Base-by-base conservation (phyloP, 2,888 invertebrate genomes). In the Agapostemon virescens region DNA sequence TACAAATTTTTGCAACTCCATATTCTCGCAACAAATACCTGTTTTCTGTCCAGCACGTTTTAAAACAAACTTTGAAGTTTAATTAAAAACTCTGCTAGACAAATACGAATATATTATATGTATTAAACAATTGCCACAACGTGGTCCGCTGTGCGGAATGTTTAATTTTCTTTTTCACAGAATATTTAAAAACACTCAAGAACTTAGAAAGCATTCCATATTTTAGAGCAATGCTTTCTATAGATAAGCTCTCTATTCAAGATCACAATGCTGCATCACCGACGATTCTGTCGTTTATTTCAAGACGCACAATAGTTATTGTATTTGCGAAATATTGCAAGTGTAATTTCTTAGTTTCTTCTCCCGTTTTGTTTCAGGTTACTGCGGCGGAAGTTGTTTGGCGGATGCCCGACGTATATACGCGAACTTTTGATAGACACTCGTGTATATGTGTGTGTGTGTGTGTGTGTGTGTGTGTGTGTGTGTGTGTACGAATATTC, bases 391-490 rank as follows among this genome's bases (percentile, higher is more conserved):
- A 61, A 61, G 61, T 61, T 33, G 61, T 61, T 61, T 33, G 33
- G 61, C 33, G 20, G 30, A 33, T 61, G 4, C 20, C 20, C 61
- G 33, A 1, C 33, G 61, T 61, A 4, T 61, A 61, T 61, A 61
- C 61, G 33, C 33, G 20, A 61, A 61, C 61, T 61, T 61, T 61
- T 61, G 30, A 61, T 61, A 33, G 61, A 61, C 61, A 61, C 33
- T 30, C 11, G 61, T 20, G n/a, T n/a, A n/a, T n/a, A n/a, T n/a
- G n/a, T n/a, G n/a, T n/a, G n/a, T n/a, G n/a, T n/a, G n/a, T 20
- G 45, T 45, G 45, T 45, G 20, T 45, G 45, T 45, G 42, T 45
- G 15, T 42, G 13, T 17, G 58, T 20, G 58, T 58, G 26, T 30
- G 26, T 26, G 55, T 15, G 55, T 15, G 26, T 6, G 55, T 17